A percentile compares a stretch with the other conserved stretches of the same genome.
phyloP scores from a whole-genome alignment of 2,797 vertebrate genomes.

The Harpagifer antarcticus region DNA sequence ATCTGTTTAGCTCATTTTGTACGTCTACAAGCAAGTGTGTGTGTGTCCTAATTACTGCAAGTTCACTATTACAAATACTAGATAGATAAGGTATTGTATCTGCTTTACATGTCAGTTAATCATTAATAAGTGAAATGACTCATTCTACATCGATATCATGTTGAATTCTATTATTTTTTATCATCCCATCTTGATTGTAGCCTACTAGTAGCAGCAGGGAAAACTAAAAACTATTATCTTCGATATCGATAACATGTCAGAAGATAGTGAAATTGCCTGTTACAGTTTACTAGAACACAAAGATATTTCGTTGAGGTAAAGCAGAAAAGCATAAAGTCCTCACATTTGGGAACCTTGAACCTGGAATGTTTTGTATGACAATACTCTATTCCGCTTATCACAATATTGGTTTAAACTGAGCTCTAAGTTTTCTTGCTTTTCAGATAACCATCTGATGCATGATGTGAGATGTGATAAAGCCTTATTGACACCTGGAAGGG shows the following conservation, averaged over 20 bases:
- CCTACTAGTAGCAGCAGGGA: too few relatives aligned
- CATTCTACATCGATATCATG: background rate
- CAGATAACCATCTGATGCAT: constrained; percentile 48
- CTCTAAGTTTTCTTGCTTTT: constrained; percentile 39
- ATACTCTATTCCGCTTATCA: background rate
- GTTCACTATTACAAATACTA: background rate
- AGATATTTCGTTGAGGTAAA: background rate
- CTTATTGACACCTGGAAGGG: constrained; percentile 24
- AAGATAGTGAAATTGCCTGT: background rate
- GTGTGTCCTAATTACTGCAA: background rate
- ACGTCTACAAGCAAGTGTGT: background rate
- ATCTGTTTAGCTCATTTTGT: background rate
- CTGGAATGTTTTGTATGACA: background rate
- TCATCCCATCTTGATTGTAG: too few relatives aligned
- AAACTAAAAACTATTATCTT: background rate
- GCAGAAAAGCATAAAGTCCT: background rate
- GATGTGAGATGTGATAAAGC: constrained; percentile 45
- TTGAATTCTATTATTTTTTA: too few relatives aligned
- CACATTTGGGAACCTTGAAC: background rate
- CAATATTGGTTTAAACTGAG: background rate
- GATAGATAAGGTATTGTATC: background rate
- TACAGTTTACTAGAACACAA: background rate
- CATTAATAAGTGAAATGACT: constrained; percentile 9
- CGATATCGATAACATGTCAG: too few relatives aligned
- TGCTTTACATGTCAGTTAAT: constrained; percentile 5